phyloP scores from a whole-genome alignment of 2,888 invertebrate species.

The Rhabditophanes sp. region DNA sequence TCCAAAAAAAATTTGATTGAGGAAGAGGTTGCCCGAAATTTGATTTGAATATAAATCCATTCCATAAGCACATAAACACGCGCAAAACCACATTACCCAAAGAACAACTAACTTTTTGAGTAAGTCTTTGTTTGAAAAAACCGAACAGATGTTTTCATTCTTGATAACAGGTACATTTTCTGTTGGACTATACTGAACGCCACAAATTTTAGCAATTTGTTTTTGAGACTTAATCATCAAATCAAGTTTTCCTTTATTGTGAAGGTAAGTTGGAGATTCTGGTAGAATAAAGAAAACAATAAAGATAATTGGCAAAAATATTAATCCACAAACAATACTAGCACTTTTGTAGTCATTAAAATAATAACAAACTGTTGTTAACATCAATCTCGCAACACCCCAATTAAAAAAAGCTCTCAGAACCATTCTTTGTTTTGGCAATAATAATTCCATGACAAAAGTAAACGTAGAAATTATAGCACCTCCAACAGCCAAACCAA shows the following conservation, averaged over 20 bases:
- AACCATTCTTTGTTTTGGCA: conserved; percentile 41
- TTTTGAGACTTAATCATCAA: conserved; percentile 33
- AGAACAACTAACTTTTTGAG: conserved; percentile 27
- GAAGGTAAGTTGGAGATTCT: conserved; percentile 42
- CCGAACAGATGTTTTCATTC: conserved; percentile 15
- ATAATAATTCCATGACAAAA: conserved; percentile 42
- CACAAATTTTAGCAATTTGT: conserved; percentile 31
- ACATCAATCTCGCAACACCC: conserved; percentile 27
- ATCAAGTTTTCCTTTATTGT: conserved; percentile 24
- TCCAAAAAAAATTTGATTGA: conserved; percentile 40
- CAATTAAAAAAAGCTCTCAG: conserved; percentile 41
- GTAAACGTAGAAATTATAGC: conserved; percentile 39
- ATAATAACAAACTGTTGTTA: conserved; percentile 30
- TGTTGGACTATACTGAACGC: conserved; percentile 24
- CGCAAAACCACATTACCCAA: conserved; percentile 41
- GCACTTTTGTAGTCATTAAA: conserved; percentile 36
- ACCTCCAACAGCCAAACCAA: conserved; percentile 29
- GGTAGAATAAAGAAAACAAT: conserved; percentile 39
- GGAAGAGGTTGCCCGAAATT: conserved; percentile 32
- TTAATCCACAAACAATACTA: conserved; percentile 27
- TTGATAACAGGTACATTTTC: conserved; percentile 25
- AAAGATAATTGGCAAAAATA: conserved; percentile 29
- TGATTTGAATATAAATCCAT: conserved; percentile 37
- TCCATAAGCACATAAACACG: conserved; percentile 38
- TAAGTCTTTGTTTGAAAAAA: conserved; percentile 19